phyloP scores from a whole-genome alignment of 2,888 invertebrate species.

The Drosophila koepferae region DNA sequence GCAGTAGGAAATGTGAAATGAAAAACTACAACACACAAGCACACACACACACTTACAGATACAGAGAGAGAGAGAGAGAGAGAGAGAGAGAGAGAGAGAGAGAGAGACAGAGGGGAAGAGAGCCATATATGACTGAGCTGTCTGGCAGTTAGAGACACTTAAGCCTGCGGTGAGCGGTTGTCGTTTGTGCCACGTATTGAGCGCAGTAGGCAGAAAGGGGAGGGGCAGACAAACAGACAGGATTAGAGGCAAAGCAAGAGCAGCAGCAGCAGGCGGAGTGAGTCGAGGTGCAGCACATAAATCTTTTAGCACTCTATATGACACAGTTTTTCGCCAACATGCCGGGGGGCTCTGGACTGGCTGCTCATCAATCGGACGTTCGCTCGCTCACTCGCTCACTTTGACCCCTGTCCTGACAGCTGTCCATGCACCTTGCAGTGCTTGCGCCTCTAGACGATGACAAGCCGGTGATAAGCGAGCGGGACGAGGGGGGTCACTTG shows the following conservation, averaged over 20 bases:
- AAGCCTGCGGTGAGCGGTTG: conserved; percentile 67
- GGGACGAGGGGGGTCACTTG: conserved; percentile 22
- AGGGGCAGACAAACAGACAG: conserved; percentile 21
- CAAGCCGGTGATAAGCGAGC: conserved; percentile 62
- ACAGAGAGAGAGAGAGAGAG: not conserved
- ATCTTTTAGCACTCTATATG: conserved; percentile 80
- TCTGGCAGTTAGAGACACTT: conserved; percentile 65
- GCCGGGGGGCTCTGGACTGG: conserved; percentile 17
- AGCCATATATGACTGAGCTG: conserved; percentile 24
- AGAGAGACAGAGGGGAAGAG: not conserved
- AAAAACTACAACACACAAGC: conserved; percentile 32
- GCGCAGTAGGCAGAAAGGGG: conserved; percentile 50
- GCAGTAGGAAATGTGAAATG: conserved; percentile 23
- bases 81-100: not conserved
- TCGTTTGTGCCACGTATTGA: conserved; percentile 70
- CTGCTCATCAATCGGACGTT: conserved; percentile 65
- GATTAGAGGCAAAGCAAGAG: conserved; percentile 26
- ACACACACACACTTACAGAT: conserved; percentile 12
- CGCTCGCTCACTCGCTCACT: conserved; percentile 6
- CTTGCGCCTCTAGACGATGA: conserved; percentile 60
- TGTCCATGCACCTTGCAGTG: conserved; percentile 70
- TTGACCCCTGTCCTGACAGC: conserved; percentile 40
- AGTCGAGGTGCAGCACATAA: conserved; percentile 63
- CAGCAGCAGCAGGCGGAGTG: not conserved
- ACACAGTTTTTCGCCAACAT: conserved; percentile 69